Evolutionary conservation across 2,113 vertebrate genomes (phyloP), one percentile per base, ranked within the genome.

Genomic region (Ageneiosus marmoratus): DNA sequence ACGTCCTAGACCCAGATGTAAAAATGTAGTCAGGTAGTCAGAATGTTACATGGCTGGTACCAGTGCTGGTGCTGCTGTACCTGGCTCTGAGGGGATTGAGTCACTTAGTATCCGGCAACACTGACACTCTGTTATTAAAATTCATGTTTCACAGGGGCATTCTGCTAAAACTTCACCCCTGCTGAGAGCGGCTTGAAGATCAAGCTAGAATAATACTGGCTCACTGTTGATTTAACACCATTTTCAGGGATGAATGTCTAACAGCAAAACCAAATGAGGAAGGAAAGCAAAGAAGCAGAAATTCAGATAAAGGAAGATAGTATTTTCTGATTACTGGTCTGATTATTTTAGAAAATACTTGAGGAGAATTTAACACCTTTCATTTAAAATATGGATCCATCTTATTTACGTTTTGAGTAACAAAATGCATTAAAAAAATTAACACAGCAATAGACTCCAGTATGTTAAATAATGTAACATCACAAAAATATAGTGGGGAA

Each of bases 51-150:
- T n/a, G 56, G 34, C 85, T 65, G 9, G 74, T 78, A 48, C 62
- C 63, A 22, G 5, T 48, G 10, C 24, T 51, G 53, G 20, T 15
- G 20, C 73, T 51, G 37, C 73, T 77, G 63, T 69, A 74, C 24
- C 53, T 32, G 78, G 72, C 74, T 84, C 79, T 78, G 65, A 60
- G 44, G 78, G 82, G 32, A 87, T 27, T 22, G n/a, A 58, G 37
- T 72, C 48, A 69, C 75, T 80, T 65, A 69, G 62, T 51, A 83
- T 80, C 51, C 44, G 29, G 80, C 76, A 65, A 78, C 53, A 50
- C 29, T 82, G 69, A 69, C 58, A 70, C 67, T 70, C 58, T 48
- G 29, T 84, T 86, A 86, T 88, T 88, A 87, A 88, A 85, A 88
- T 85, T 76, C 69, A 87, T 83, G 85, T 83, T 81, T 85, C 77